Conservation (phyloP, 1,140 invertebrate species). For the Chironomus tepperi region DNA sequence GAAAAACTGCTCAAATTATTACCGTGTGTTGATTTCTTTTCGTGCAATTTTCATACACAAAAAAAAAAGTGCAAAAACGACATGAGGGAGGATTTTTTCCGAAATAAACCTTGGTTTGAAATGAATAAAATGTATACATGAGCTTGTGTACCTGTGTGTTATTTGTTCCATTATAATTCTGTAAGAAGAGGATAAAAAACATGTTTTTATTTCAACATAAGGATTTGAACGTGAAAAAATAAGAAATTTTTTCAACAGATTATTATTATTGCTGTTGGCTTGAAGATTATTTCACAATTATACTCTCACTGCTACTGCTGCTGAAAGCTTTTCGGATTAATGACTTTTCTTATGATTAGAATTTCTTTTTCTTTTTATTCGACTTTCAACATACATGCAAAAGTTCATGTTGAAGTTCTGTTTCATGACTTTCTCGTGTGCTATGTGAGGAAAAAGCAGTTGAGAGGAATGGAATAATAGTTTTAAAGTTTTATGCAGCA, state of each 20-base stretch:
- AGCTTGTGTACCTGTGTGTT: no score
- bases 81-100: no score
- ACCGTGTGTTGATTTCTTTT: not conserved
- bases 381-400: not conserved
- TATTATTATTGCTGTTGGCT: not conserved
- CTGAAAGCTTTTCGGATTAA: not conserved
- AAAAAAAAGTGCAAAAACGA: no score
- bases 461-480: no score
- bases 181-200: no score
- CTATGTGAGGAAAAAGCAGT: not conserved
- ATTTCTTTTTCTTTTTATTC: not conserved
- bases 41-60: not conserved
- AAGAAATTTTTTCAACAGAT: no score
- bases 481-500: no score
- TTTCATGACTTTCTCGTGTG: conserved; percentile 4
- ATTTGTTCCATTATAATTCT: no score
- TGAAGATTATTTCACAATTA: conserved; percentile 9
- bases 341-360: conserved; percentile 7
- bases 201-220: no score
- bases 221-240: no score
- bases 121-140: no score
- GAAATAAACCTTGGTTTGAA: no score
- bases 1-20: not conserved
- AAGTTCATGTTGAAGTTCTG: not conserved
- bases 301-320: not conserved